Base-by-base conservation (phyloP, 2,888 invertebrate species). In the Platycheirus albimanus region DNA sequence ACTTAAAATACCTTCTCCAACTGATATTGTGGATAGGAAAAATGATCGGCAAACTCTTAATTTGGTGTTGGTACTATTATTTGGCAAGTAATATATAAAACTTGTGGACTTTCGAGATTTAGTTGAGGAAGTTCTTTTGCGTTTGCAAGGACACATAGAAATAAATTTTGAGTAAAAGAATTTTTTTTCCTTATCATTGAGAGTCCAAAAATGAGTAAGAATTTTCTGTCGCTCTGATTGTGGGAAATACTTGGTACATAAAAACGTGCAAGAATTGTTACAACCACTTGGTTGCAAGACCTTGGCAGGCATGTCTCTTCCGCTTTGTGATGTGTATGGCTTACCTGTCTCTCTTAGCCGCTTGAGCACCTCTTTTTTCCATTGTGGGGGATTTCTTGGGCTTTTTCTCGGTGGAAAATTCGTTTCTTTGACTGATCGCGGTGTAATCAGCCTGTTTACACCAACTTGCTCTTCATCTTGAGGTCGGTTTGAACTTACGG, bases 391-490 rank as follows among this genome's bases (percentile, higher is more conserved):
- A 36, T 36, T 36, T 36, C 36, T 36, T 36, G 36, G 36, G 36
- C 4, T 36, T 36, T 36, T 36, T 10, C 36, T 36, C 36, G 36
- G 36, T 10, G 36, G 36, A 3, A 36, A 36, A 36, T 36, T 36
- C 7, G 8, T 36, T 36, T 8, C 8, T 36, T 11, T 36, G 36
- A 36, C 36, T 36, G 36, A 36, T 36, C 36, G 36, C 10, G 36
- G 36, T 36, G 36, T 36, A 36, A 36, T 3, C 36, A 24, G 24
- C 24, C 24, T 24, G 6, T 24, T 24, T 24, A 24, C 24, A 41
- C 41, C 41, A 41, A 41, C 6, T 41, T 41, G 41, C 15, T 41
- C 41, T 13, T 41, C 41, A 41, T 41, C 41, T 41, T 41, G 13
- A 13, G 41, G n/a, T 41, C 41, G 41, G 13, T 41, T 41, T 6